Conservation (phyloP, 2,888 invertebrate genomes). For the Leptothorax acervorum region DNA sequence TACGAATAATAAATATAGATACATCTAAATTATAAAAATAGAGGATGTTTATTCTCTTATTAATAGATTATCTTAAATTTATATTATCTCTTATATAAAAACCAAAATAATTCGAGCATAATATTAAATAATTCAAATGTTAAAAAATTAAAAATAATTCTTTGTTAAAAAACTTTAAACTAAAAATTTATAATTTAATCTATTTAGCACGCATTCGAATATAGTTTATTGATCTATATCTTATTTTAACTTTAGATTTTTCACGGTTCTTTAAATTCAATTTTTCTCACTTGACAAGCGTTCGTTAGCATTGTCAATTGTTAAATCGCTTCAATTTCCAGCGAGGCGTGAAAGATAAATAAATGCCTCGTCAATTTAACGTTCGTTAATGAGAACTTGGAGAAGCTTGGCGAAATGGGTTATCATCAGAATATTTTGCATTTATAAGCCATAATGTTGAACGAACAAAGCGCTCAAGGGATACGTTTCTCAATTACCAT, state of each 20-base stretch:
- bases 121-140: not conserved
- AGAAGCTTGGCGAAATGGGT: not conserved
- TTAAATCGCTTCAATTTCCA: conserved; percentile 14
- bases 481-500: conserved; percentile 49
- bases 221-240: not conserved
- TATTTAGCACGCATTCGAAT: not conserved
- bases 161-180: not conserved
- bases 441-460: conserved; percentile 39
- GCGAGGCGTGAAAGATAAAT: conserved; percentile 24
- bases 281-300: not conserved
- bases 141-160: not conserved
- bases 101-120: not conserved
- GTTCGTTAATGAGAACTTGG: conserved; percentile 29
- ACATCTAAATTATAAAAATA: not conserved
- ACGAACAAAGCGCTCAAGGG: conserved; percentile 30
- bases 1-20: too few species aligned
- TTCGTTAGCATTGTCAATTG: conserved; percentile 10
- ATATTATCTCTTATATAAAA: not conserved
- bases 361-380: conserved; percentile 36
- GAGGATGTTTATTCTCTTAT: not conserved
- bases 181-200: not conserved
- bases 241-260: not conserved
- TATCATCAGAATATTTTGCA: conserved; percentile 48
- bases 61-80: not conserved
- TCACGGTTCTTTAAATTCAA: not conserved